A percentile compares a stretch with the other conserved stretches of the same genome.
These are phyloP conservation scores for Calephelis virginiensis DNA, from an alignment of 1,140 invertebrate species.

Conservation along the genomic window DNA sequence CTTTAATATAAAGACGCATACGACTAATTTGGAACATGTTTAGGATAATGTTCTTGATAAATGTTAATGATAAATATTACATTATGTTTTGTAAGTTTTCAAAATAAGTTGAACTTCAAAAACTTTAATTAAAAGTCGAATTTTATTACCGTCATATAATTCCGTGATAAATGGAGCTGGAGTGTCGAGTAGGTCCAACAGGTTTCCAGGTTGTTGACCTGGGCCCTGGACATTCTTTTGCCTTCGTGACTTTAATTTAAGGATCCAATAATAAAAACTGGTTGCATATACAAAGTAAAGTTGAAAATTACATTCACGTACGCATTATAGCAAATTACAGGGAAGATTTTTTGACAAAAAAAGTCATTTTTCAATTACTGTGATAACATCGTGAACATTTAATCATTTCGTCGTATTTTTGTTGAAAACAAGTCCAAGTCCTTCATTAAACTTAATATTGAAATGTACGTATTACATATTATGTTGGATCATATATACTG, in stretches of 20 bases:
- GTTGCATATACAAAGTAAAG: slow-evolving; percentile 1
- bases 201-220: slow-evolving; percentile 33
- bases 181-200: slow-evolving; percentile 20
- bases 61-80: too few species aligned
- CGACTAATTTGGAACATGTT: too few species aligned
- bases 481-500: too few species aligned
- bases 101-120: not conserved
- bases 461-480: too few species aligned
- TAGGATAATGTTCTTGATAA: too few species aligned
- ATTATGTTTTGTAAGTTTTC: too few species aligned
- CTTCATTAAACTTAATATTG: too few species aligned
- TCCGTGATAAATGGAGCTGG: slow-evolving; percentile 7
- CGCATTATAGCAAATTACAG: slow-evolving; percentile 2
- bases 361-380: not conserved
- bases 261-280: slow-evolving; percentile 35
- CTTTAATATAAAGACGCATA: too few species aligned
- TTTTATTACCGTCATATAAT: slow-evolving; percentile 10
- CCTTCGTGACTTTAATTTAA: slow-evolving; percentile 31
- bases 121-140: slow-evolving; percentile 11
- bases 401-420: too few species aligned
- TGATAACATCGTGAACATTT: not conserved
- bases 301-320: slow-evolving; percentile 5
- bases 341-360: not conserved
- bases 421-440: too few species aligned
- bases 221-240: slow-evolving; percentile 35